Evolutionary conservation across 2,113 vertebrate genomes (phyloP), one percentile per base, ranked within the genome.

Genomic region (Hyperopisus bebe): DNA sequence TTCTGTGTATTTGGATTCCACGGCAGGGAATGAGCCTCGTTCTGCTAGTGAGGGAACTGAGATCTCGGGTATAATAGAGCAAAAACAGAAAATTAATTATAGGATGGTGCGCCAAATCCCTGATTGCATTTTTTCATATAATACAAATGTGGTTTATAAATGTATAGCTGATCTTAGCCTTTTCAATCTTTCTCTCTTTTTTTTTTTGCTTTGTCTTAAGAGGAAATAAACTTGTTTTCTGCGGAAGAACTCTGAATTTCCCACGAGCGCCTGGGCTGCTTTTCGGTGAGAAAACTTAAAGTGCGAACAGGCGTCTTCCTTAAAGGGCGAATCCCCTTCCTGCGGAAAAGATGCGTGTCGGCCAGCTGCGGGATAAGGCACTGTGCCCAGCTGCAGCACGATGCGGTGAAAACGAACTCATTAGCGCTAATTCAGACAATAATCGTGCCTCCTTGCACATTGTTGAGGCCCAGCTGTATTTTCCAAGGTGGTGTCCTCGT

Each of bases 351-450:
- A n/a, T 87, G 66, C 21, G 10, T 2, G 4, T 5, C 53, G 39
- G 19, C 90, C 87, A 88, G 74, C 90, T 90, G 90, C 2, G 88
- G 48, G 51, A 77, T 8, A 17, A 15, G 50, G 86, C 21, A 19
- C 55, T 44, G 46, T 70, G 39, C 77, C 70, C 51, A 88, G 74
- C 51, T 87, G 77, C 86, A 80, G 48, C 62, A 24, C 62, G 15
- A 86, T 21, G 50, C 21, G 51, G 35, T 88, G 89, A 86, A 90
- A 90, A 91, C 89, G 74, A 91, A 90, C 87, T 92, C 90, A 93
- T 93, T 93, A 92, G 91, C 74, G 85, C 86, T 92, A 92, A 91
- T 92, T 92, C 92, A 93, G 92, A 93, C 90, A 91, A 90, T 91
- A 92, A 92, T 89, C 91, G 93, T 90, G 90, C 90, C 84, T 89